Base-by-base conservation (phyloP, 2,797 vertebrate genomes). In the Phyllotis vaccarum region DNA sequence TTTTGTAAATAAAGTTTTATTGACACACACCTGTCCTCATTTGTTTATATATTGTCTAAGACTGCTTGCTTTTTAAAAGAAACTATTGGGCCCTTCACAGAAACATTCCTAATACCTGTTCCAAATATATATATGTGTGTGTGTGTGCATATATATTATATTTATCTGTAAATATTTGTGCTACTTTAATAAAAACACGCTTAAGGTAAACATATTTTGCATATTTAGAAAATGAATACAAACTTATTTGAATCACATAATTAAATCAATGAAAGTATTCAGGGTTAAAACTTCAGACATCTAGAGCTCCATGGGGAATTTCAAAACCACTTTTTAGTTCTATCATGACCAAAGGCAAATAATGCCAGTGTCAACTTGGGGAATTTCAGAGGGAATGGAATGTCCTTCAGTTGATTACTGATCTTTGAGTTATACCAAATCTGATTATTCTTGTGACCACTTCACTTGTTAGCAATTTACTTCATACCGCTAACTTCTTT, bases 401-500 rank as follows among this genome's bases (percentile, higher is more conserved):
- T 21, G 31, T 70, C 43, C 11, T n/a, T 7, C 22, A 34, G 7
- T 58, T 54, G 81, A 64, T 40, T 14, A 3, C 24, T 75, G 60
- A 54, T 49, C 14, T 34, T 66, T n/a, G 29, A 81, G 6, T 24
- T 92, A 40, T 10, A 83, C 16, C 9, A 81, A 72, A 21, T 17
- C 31, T 86, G 27, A 43, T 52, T 49, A 19, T 31, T 68, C 75
- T 60, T 79, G 29, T 3, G 66, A 49, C 13, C n/a, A 11, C 37
- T 89, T 54, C 31, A 95, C 43, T 91, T 58, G 31, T 8, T 83
- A 37, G 11, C 37, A 11, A 43, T 90, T 46, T 24, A 96, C 49
- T 93, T 81, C 98, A 98, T 98, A 99, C 99, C 98, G 0, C 66
- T 11, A 8, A 97, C 91, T 86, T 96, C 95, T 66, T 97, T 22